Evolutionary conservation across 1,140 invertebrate species (phyloP), one percentile per base, ranked within the genome.

Genomic region (Aphelinus certus): DNA sequence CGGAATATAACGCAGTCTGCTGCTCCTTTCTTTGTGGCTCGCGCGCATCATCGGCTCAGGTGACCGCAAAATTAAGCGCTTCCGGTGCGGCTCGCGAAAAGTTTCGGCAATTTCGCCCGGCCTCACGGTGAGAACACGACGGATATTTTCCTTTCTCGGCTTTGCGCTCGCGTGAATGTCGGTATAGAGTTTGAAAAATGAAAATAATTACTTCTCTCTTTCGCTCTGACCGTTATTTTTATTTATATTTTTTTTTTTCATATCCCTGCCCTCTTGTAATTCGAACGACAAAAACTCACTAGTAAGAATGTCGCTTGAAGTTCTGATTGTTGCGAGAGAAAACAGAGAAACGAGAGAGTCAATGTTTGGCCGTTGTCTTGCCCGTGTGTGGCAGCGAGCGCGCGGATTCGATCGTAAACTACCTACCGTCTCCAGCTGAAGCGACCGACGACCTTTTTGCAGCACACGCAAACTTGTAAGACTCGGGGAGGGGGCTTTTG

Each of bases 11-110:
- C 49, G 6, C 53, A 6, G 3, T 3, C 56, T 48, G 5, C 48
- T 57, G 49, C 57, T 60, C 43, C 26, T 6, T 3, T 7, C 26
- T 61, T 70, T 45, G 48, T 70, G 10, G 9, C 6, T 1, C 55
- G 58, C 47, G 42, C 6, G 49, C 3, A 6, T 49, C 48, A 70
- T 68, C 56, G 57, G 4, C 43, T 61, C 66, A 56, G 73, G 66
- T 67, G 64, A 72, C 75, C 75, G 58, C 75, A 76, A 76, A 71
- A 76, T 76, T 76, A 10, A 60, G 47, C 64, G 45, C 48, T 76
- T 76, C 75, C 75, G 75, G 62, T 26, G 48, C n/a, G 46, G 47
- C 48, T 2, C 3, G 62, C 51, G 62, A 65, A 65, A 72, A 64
- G 51, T 43, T 3, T 58, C 7, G 10, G 61, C 26, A 64, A 55